These are phyloP conservation scores for Rotaria sp. DNA, from an alignment of 2,888 invertebrate species.

Conservation along the genomic window DNA sequence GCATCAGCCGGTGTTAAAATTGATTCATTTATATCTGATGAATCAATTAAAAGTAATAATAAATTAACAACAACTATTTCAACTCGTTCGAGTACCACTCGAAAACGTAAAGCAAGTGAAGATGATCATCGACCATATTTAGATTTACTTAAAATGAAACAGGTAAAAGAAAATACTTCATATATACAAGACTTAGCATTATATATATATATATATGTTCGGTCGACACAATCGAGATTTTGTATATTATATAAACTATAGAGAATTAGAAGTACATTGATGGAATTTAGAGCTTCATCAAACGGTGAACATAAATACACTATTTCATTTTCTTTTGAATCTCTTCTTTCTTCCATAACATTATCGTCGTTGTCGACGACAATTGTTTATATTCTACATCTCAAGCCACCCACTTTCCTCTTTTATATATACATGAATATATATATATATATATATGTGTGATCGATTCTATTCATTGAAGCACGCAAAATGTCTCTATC, in stretches of 20 bases:
- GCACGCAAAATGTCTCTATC: constrained; percentile 22
- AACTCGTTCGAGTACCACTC: background rate
- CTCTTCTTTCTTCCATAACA: background rate
- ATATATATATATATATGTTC: background rate
- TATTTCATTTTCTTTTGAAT: background rate
- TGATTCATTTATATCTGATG: background rate
- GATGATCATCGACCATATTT: constrained; percentile 24
- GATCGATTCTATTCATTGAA: constrained; percentile 24
- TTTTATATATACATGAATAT: background rate
- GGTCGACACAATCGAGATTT: background rate
- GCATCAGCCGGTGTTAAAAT: constrained; percentile 21
- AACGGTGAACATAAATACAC: background rate
- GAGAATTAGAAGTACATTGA: background rate
- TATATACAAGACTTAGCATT: background rate
- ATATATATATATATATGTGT: background rate
- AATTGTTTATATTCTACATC: constrained; percentile 19
- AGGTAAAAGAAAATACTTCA: background rate
- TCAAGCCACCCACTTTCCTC: background rate
- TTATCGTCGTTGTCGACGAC: background rate
- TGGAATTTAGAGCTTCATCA: background rate
- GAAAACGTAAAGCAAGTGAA: constrained; percentile 12
- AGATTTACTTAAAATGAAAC: constrained; percentile 25
- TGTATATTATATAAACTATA: background rate
- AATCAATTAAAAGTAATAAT: background rate
- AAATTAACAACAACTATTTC: background rate